Percentiles rank a stretch among this genome's conserved stretches.
These are phyloP conservation scores for Oxyura jamaicensis DNA, from an alignment of 2,113 vertebrate genomes.

Conservation along the genomic window DNA sequence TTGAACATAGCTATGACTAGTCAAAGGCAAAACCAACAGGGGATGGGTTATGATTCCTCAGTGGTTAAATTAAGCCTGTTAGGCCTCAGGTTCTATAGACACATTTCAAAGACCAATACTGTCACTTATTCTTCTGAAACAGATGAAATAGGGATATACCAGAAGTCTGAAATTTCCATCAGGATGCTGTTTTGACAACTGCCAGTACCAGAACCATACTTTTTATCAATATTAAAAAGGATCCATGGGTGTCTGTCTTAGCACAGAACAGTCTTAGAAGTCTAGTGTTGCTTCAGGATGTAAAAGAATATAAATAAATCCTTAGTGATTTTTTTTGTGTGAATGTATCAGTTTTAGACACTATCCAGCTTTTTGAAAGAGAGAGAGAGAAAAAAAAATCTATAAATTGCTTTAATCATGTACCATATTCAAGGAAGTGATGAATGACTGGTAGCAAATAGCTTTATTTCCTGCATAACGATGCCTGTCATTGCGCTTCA, in stretches of 20 bases:
- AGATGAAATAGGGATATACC: not conserved
- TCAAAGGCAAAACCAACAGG: not conserved
- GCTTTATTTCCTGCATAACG: not conserved
- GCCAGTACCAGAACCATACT: not conserved
- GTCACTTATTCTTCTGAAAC: conserved; percentile 15
- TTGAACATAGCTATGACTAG: not conserved
- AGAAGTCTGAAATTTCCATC: conserved; percentile 1
- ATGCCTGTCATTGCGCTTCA: not conserved
- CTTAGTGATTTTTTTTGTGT: conserved; percentile 1
- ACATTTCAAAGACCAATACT: not conserved
- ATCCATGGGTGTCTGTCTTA: not conserved
- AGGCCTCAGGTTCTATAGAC: not conserved
- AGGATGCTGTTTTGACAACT: conserved; percentile 34
- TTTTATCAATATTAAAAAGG: conserved; percentile 16
- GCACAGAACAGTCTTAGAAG: conserved; percentile 21
- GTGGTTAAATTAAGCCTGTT: conserved; percentile 3
- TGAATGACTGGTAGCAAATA: not conserved
- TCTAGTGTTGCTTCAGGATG: not conserved
- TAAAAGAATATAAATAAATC: conserved; percentile 29
- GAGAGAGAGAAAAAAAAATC: not conserved
- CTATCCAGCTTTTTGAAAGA: not conserved
- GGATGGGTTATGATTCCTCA: not conserved
- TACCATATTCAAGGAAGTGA: not conserved
- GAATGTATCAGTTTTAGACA: not conserved
- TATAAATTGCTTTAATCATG: not conserved